Percentiles rank a stretch among this genome's conserved stretches.
Conservation (phyloP, 2,888 invertebrate species). For the Melipona beecheii region DNA sequence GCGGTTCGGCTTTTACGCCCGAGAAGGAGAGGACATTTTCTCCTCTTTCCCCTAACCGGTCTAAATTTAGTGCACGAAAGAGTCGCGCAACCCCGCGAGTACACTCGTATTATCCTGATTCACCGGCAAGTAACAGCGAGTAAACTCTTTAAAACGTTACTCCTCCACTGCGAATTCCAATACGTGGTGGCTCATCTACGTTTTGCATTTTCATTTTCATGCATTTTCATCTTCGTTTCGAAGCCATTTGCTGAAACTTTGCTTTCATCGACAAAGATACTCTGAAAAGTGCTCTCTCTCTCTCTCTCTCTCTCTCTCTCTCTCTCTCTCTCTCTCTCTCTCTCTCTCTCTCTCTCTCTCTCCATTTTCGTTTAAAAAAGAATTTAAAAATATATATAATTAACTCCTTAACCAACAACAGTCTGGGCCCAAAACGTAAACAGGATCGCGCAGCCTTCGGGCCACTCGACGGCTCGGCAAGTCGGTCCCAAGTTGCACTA, state of each 20-base stretch:
- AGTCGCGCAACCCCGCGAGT: slow-evolving; percentile 63
- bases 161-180: slow-evolving; percentile 38
- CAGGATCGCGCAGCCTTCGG: too few species aligned
- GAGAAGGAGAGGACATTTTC: slow-evolving; percentile 20
- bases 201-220: slow-evolving; percentile 32
- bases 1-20: slow-evolving; percentile 55
- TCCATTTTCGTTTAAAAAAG: not conserved
- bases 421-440: too few species aligned
- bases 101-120: slow-evolving; percentile 60
- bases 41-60: slow-evolving; percentile 53
- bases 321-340: not conserved
- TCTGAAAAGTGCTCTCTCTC: not conserved
- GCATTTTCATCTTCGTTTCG: not conserved
- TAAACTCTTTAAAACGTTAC: slow-evolving; percentile 65
- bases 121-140: slow-evolving; percentile 35
- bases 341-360: not conserved
- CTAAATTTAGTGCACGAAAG: slow-evolving; percentile 73
- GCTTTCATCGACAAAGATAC: too few species aligned
- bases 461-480: too few species aligned
- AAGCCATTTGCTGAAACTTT: too few species aligned
- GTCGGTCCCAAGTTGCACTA: too few species aligned
- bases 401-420: too few species aligned
- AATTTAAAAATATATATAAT: too few species aligned
- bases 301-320: not conserved
- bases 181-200: too few species aligned